Evolutionary conservation across 2,888 invertebrate genomes (phyloP).

Genomic region (Mythimna impura): DNA sequence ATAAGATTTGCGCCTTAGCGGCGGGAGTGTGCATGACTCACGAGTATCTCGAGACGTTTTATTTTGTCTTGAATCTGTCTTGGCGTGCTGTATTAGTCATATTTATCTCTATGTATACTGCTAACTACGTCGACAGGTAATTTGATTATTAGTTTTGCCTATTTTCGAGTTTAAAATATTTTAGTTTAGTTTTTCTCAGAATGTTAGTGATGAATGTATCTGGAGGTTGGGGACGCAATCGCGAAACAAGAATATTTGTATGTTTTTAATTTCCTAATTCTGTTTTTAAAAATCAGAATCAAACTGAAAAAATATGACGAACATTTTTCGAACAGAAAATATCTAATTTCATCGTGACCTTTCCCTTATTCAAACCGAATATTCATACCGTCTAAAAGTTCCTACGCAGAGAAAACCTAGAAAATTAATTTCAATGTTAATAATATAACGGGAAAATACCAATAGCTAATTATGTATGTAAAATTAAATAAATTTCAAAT

Average conservation of each 20-base stretch:
- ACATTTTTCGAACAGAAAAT: background rate
- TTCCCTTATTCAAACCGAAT: slow-evolving; percentile 32
- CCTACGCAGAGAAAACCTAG: slow-evolving; percentile 15
- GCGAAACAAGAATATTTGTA: background rate
- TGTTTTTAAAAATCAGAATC: background rate
- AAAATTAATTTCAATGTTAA: slow-evolving; percentile 16
- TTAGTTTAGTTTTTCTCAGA: slow-evolving; percentile 21
- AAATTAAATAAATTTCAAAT: slow-evolving; percentile 43
- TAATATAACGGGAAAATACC: slow-evolving; percentile 43
- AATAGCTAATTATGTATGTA: slow-evolving; percentile 21
- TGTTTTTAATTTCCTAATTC: background rate
- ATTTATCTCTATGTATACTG: slow-evolving; percentile 60
- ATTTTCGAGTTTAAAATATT: slow-evolving; percentile 44
- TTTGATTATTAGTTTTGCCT: slow-evolving; percentile 47
- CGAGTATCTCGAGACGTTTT: slow-evolving; percentile 69
- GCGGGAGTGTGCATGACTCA: slow-evolving; percentile 77
- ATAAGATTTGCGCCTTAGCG: slow-evolving; percentile 70
- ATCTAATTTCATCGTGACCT: background rate
- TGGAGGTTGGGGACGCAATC: slow-evolving; percentile 15
- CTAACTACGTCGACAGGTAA: slow-evolving; percentile 43
- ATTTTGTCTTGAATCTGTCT: slow-evolving; percentile 73
- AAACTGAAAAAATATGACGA: background rate
- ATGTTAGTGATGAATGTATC: slow-evolving; percentile 22
- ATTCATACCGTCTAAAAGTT: slow-evolving; percentile 16
- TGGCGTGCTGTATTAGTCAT: slow-evolving; percentile 73